Evolutionary conservation across 2,888 invertebrate genomes (phyloP), one percentile per base, ranked within the genome.

Genomic region (Chymomyza procnemis): DNA sequence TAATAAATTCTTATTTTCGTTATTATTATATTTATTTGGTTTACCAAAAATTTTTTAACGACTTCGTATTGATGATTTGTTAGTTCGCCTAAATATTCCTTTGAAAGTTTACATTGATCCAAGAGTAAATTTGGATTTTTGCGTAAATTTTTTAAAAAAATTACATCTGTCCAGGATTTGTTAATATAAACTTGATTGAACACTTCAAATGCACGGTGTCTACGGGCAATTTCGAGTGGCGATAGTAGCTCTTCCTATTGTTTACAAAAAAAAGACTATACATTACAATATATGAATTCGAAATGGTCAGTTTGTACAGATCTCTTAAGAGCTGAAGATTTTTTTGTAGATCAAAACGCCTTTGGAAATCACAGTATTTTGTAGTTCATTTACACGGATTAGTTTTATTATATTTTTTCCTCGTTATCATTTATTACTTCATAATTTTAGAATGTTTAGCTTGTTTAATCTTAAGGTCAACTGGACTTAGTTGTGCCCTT

Each of bases 151-250:
- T 88, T 88, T 1, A 90, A 52, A 57, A 89, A 90, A 2, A 87
- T 58, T 0, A 90, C 82, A 75, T 90, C 90, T 14, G 76, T 77
- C 89, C 89, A 90, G 22, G 85, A 82, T 64, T 76, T 80, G 18
- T 87, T 78, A 61, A 89, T 70, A 64, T 90, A 90, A 26, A 89
- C 87, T 74, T 90, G 90, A 73, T 88, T 88, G 57, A 86, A 88
- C 0, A 88, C 80, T 47, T 82, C 77, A 64, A 85, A 89, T 2
- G 84, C 87, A 9, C 86, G 80, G 34, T 74, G 75, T 5, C 88
- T 76, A 22, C 89, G 79, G 0, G 88, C 88, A 47, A 85, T 61
- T 76, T 90, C 90, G 5, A 85, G 78, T 0, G 90, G 88, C 9
- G 87, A 80, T 4, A 90, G 67, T 14, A 85, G 34, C 67, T 77